A percentile compares a stretch with the other conserved stretches of the same genome.
These are phyloP conservation scores for Antheraea pernyi DNA, from an alignment of 1,140 invertebrate species.

Conservation along the genomic window DNA sequence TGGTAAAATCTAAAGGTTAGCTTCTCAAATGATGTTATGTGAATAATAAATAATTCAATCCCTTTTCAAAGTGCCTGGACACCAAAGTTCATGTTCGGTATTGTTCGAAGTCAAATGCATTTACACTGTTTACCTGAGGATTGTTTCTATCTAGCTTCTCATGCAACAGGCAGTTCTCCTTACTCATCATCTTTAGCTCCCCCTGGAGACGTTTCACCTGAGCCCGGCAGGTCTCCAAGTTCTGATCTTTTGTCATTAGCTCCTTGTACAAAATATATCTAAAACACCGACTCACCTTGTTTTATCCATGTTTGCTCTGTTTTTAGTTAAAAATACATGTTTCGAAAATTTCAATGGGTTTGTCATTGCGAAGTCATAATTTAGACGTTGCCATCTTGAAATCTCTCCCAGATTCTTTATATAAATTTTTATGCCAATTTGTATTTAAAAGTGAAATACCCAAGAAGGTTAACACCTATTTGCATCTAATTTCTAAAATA, in stretches of 20 bases:
- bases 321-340: constrained; percentile 18
- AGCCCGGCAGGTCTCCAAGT: constrained; percentile 58
- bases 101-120: not conserved
- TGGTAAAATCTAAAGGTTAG: no score
- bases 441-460: not conserved
- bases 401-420: not conserved
- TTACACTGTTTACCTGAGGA: constrained; percentile 45
- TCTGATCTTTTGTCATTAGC: constrained; percentile 69
- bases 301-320: constrained; percentile 35
- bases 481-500: no score
- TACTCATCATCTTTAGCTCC: constrained; percentile 62
- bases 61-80: no score
- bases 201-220: constrained; percentile 64
- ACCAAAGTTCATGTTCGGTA: no score
- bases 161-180: constrained; percentile 54
- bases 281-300: constrained; percentile 44
- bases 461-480: not conserved
- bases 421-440: not conserved
- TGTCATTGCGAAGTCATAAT: not conserved
- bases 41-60: no score
- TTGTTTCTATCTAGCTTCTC: constrained; percentile 60
- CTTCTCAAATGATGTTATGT: no score
- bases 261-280: constrained; percentile 70
- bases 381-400: constrained; percentile 17
- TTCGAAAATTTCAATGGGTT: not conserved